These are phyloP conservation scores for zebrafish (Danio rerio) DNA, from an alignment of 2,113 vertebrate genomes.

Conservation along the genomic window GRCz12tu NC_133189.1:32394501-32395000, in stretches of 20 bases:
- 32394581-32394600: neutral
- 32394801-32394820: conserved; percentile 20
- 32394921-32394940: conserved; percentile 48
- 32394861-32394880: neutral
- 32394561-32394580: neutral
- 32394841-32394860: conserved; percentile 25
- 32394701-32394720: neutral
- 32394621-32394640: neutral
- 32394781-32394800: conserved; percentile 17
- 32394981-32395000: conserved; percentile 4
- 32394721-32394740: conserved; percentile 10
- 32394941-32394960: conserved; percentile 19
- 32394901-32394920: conserved; percentile 34
- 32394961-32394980: conserved; percentile 15
- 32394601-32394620: neutral
- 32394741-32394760: conserved; percentile 17
- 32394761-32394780: conserved; percentile 1
- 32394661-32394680: neutral
- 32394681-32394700: neutral
- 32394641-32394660: neutral
- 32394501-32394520: no score
- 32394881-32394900: conserved; percentile 41
- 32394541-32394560: no score
- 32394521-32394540: no score
- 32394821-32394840: conserved; percentile 13